Percentiles rank a stretch among this genome's conserved stretches.
phyloP scores from a whole-genome alignment of 2,797 vertebrate genomes.

The Catharus ustulatus region DNA sequence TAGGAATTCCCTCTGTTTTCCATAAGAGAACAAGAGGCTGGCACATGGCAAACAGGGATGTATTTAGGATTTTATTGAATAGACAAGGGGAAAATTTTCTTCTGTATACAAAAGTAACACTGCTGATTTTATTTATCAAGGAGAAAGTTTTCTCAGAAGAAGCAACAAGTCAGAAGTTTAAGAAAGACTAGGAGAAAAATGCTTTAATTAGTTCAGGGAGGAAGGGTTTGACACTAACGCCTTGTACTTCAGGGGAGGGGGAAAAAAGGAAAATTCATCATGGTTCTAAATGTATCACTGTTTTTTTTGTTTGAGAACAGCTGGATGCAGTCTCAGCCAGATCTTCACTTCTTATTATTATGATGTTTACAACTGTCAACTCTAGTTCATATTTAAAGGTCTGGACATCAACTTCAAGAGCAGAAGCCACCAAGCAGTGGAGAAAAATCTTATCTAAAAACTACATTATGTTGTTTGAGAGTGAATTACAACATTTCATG shows the following conservation, averaged over 20 bases:
- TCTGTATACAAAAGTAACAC: not conserved
- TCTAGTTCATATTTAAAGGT: conserved; percentile 6
- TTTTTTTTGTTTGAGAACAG: conserved; percentile 43
- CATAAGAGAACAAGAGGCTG: not conserved
- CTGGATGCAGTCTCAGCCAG: conserved; percentile 4
- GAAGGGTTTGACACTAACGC: not conserved
- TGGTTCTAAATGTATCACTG: not conserved
- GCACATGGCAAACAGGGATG: not conserved
- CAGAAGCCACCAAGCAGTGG: not conserved
- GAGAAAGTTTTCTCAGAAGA: not conserved
- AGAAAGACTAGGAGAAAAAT: not conserved
- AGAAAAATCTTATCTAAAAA: not conserved
- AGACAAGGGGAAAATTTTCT: not conserved
- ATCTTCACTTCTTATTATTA: not conserved
- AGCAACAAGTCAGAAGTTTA: not conserved
- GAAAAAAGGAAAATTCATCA: not conserved
- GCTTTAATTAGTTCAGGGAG: not conserved
- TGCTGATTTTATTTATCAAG: not conserved
- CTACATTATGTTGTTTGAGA: not conserved
- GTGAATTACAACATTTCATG: not conserved
- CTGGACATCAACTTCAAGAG: not conserved
- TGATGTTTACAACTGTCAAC: not conserved
- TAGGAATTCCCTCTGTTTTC: not conserved
- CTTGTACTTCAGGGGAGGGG: not conserved
- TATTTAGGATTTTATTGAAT: not conserved